A percentile compares a stretch with the other conserved stretches of the same genome.
phyloP scores from a whole-genome alignment of 2,797 vertebrate species.

The Distichodus sexfasciatus region DNA sequence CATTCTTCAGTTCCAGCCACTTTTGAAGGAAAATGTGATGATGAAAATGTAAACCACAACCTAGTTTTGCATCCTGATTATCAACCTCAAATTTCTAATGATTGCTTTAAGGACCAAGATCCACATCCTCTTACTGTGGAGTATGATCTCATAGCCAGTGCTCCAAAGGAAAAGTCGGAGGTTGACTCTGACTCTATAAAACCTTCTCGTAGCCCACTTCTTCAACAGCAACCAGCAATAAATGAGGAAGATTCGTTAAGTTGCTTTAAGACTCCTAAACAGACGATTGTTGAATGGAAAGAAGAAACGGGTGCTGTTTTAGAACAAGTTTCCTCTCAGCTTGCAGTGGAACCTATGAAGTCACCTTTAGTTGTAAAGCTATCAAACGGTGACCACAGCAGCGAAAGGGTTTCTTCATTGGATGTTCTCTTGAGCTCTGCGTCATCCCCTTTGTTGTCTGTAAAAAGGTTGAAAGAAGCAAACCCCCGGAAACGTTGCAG shows the following conservation, averaged over 20 bases:
- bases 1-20: neutral
- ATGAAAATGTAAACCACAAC: neutral
- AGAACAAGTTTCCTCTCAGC: neutral
- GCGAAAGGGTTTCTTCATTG: neutral
- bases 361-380: neutral
- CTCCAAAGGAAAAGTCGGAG: neutral
- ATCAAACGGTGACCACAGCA: neutral
- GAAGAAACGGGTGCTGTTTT: neutral
- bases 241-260: neutral
- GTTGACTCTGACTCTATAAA: neutral
- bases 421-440: constrained; percentile 35
- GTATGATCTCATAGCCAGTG: neutral
- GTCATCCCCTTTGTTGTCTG: neutral
- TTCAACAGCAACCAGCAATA: neutral
- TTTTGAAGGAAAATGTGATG: neutral
- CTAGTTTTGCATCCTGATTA: neutral
- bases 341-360: neutral
- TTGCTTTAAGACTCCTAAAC: neutral
- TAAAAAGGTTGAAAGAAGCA: neutral
- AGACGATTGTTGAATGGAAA: neutral
- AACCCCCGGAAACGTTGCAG: constrained; percentile 66
- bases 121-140: neutral
- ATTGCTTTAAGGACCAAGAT: neutral
- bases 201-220: neutral
- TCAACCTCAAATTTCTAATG: neutral